Evolutionary conservation across 2,888 invertebrate genomes (phyloP).

Genomic region (Hydrotaea diabolus): DNA sequence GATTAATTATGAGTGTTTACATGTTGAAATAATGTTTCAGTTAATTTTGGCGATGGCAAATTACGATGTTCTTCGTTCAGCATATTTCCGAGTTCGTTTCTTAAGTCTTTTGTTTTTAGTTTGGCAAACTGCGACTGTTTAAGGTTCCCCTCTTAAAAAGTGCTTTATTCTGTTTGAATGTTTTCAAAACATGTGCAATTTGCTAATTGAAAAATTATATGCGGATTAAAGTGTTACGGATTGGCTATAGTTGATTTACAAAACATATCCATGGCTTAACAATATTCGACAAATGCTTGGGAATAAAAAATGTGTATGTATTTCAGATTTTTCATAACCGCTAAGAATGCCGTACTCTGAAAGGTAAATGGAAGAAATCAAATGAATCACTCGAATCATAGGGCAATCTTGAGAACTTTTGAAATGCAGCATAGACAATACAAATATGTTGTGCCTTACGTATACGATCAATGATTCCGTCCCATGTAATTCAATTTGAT

Average conservation of each 20-base stretch:
- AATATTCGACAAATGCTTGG: too few species aligned
- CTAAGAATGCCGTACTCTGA: too few species aligned
- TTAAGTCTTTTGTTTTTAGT: neutral
- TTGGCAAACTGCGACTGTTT: neutral
- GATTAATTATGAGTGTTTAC: slow-evolving; percentile 30
- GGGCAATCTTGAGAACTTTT: too few species aligned
- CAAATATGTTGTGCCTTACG: too few species aligned
- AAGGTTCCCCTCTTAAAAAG: neutral
- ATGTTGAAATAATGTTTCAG: slow-evolving; percentile 32
- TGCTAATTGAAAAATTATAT: slow-evolving; percentile 15
- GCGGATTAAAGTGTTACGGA: neutral
- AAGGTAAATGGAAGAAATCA: too few species aligned
- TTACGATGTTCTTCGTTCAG: neutral
- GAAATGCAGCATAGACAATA: too few species aligned
- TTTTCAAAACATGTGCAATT: neutral
- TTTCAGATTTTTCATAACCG: too few species aligned
- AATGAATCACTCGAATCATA: too few species aligned
- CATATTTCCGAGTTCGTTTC: neutral
- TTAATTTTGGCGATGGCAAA: slow-evolving; percentile 24
- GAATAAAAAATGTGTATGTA: too few species aligned
- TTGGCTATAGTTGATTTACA: neutral
- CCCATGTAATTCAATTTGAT: too few species aligned
- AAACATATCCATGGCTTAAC: too few species aligned
- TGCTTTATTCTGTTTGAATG: neutral
- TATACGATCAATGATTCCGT: too few species aligned